Evolutionary conservation across 2,113 vertebrate species (phyloP).

Genomic region (Indicator indicator): DNA sequence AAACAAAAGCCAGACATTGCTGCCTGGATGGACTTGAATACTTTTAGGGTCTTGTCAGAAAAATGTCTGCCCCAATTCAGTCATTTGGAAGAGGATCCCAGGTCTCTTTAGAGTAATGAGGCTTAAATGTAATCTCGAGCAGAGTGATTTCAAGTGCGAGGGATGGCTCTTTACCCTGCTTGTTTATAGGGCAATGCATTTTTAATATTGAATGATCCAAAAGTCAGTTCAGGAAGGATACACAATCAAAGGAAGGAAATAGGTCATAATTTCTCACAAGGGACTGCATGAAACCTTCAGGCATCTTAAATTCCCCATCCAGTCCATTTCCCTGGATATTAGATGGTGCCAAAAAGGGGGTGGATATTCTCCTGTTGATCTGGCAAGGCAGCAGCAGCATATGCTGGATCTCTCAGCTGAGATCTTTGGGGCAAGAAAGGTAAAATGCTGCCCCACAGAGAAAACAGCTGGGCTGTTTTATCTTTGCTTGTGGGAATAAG

Average conservation of each 20-base stretch:
- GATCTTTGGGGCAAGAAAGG: not conserved
- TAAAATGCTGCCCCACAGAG: not conserved
- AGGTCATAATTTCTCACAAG: constrained; percentile 57
- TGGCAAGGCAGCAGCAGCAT: not conserved
- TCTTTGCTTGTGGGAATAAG: not conserved
- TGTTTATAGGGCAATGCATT: constrained; percentile 62
- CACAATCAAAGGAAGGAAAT: constrained; percentile 63
- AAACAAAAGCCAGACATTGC: constrained; percentile 50
- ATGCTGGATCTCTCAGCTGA: not conserved
- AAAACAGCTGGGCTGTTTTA: constrained; percentile 8
- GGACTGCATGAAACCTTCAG: constrained; percentile 36
- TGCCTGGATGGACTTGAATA: constrained; percentile 65
- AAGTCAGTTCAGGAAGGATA: constrained; percentile 58
- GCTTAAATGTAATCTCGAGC: constrained; percentile 23
- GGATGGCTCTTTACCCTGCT: constrained; percentile 35
- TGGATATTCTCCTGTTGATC: not conserved
- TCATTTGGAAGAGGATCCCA: constrained; percentile 55
- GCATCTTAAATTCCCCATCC: constrained; percentile 2
- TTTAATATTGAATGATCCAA: constrained; percentile 63
- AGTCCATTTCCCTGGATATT: not conserved
- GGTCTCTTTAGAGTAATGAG: constrained; percentile 57
- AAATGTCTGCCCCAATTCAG: constrained; percentile 50
- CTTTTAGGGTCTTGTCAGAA: constrained; percentile 49
- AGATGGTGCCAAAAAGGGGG: not conserved
- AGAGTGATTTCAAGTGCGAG: constrained; percentile 40